Percentiles rank a stretch among this genome's conserved stretches.
These are phyloP conservation scores for Diplodus sargus DNA, from an alignment of 2,797 vertebrate species.

Conservation along the genomic window DNA sequence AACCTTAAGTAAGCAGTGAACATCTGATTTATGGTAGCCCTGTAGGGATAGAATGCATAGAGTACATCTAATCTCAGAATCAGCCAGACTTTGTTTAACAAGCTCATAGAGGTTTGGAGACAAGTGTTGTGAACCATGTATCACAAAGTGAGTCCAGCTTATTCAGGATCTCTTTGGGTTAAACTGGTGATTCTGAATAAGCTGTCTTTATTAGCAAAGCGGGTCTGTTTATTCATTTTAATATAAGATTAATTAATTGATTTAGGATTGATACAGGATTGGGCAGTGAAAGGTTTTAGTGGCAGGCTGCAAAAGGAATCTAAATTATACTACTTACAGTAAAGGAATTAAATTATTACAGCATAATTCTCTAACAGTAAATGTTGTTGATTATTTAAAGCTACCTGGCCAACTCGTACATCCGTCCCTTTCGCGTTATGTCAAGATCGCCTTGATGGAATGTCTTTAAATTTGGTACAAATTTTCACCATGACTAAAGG, in stretches of 20 bases:
- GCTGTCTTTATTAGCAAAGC: neutral
- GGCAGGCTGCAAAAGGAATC: neutral
- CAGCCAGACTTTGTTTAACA: constrained; percentile 13
- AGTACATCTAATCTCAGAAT: constrained; percentile 20
- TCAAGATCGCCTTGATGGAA: too few species aligned
- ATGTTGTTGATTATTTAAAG: neutral
- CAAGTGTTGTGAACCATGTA: neutral
- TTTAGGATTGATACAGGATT: too few species aligned
- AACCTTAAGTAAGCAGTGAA: constrained; percentile 35
- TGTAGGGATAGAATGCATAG: neutral
- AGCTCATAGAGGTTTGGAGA: constrained; percentile 8
- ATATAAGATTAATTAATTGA: neutral
- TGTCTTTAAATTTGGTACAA: too few species aligned
- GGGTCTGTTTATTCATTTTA: neutral
- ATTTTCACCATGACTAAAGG: too few species aligned
- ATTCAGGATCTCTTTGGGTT: neutral
- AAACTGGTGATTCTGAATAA: neutral
- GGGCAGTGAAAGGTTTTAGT: too few species aligned
- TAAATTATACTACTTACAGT: neutral
- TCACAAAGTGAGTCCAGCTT: constrained; percentile 21
- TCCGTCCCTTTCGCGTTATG: too few species aligned
- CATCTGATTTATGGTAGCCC: neutral
- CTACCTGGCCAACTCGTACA: neutral
- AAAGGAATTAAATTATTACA: neutral
- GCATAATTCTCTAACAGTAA: neutral